Conservation (phyloP, 2,888 invertebrate species). For the Lutraria lutraria region DNA sequence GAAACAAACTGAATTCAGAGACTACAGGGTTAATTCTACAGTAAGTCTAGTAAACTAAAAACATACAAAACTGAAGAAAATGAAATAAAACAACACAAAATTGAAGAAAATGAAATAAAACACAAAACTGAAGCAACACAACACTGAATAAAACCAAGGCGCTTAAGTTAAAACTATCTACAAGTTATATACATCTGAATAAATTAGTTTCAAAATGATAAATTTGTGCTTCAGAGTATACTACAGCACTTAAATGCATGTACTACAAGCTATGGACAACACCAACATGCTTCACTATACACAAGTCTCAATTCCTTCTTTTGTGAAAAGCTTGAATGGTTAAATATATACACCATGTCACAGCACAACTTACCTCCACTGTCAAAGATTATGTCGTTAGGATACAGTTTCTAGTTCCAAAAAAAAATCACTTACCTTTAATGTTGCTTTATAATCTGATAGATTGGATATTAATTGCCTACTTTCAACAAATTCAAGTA, state of each 20-base stretch:
- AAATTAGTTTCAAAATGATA: no score
- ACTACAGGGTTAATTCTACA: neutral
- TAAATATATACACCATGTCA: neutral
- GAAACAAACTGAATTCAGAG: no score
- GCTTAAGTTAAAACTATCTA: no score
- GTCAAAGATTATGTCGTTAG: neutral
- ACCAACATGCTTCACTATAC: no score
- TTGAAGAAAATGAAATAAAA: neutral
- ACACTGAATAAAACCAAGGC: neutral
- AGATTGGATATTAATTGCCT: neutral
- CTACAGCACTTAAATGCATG: no score
- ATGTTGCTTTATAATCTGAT: neutral
- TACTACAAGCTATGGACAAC: no score
- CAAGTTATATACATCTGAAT: no score
- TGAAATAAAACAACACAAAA: slow-evolving; percentile 17
- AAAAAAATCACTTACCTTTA: neutral
- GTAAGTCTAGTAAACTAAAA: neutral
- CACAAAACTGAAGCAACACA: neutral
- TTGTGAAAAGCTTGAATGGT: no score
- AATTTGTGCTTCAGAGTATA: no score
- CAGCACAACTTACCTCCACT: neutral
- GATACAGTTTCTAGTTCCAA: neutral
- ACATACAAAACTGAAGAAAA: slow-evolving; percentile 7
- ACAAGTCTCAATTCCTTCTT: no score
- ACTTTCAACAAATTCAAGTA: neutral